Evolutionary conservation across 2,113 vertebrate genomes (phyloP), one percentile per base, ranked within the genome.

Genomic region (Channa maculata): DNA sequence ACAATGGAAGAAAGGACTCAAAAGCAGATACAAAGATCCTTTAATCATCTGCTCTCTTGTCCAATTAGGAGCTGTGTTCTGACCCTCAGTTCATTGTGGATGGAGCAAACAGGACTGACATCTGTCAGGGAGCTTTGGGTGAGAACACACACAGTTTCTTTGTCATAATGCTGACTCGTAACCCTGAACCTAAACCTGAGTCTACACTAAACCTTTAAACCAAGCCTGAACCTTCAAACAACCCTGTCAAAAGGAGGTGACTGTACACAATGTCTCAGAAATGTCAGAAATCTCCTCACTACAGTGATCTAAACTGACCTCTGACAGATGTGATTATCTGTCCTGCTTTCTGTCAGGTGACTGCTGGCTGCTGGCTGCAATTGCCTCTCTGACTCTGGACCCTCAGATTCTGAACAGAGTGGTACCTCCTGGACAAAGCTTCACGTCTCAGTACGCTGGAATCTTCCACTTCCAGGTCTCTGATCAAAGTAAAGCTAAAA

Each of bases 91-190:
- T 96, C 73, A 94, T 96, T 0, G 58, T 94, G 24, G 94, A 91
- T 0, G 94, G 94, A 64, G 95, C 94, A 4, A 93, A 93, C 15
- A 90, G 94, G 51, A 96, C 94, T 0, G 95, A 95, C 48, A 95
- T 96, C 82, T 96, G 95, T 80, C 95, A 95, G 71, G 94, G 95
- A 8, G 94, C 86, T 15, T 84, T 96, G 65, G 95, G 95, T 95
- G 83, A 93, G 92, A 87, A 51, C 24, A 54, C 76, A 45, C 64
- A 66, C 24, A 24, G 24, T 24, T 24, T 24, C 24, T n/a, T n/a
- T 24, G 24, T 24, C 24, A 24, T 24, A 24, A 24, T 24, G 24
- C 24, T 24, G 24, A 24, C 24, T n/a, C n/a, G n/a, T n/a, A n/a
- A 24, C 24, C 24, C 24, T 24, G 24, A 24, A 24, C 24, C 24